A percentile compares a stretch with the other conserved stretches of the same genome.
Conservation (phyloP, 2,797 vertebrate species). For the Danio choprae region DNA sequence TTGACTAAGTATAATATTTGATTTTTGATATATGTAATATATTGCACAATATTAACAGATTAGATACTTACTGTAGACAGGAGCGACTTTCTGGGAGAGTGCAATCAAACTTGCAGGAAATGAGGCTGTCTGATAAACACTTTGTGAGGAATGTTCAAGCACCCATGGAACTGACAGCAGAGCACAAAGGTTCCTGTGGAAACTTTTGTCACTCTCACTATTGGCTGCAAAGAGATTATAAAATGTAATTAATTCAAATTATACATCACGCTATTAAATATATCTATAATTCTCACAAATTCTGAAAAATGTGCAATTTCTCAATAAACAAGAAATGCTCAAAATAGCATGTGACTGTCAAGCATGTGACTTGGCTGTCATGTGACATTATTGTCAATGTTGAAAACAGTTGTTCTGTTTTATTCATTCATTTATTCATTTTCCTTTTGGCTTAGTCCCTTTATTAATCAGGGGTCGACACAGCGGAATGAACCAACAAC, state of each 20-base stretch:
- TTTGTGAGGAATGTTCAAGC: conserved; percentile 76
- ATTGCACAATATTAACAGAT: not conserved
- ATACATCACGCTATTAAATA: not conserved
- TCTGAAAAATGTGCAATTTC: not conserved
- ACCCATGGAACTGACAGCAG: conserved; percentile 94
- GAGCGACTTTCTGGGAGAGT: conserved; percentile 80
- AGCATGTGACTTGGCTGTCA: not conserved
- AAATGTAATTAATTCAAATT: not conserved
- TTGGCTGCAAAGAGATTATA: conserved; percentile 72
- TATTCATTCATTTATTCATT: no score
- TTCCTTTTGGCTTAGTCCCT: no score
- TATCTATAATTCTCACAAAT: not conserved
- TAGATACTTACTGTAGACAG: conserved; percentile 84
- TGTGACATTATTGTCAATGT: not conserved
- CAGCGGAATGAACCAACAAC: no score
- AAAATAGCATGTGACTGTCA: no score
- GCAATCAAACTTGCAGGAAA: conserved; percentile 78
- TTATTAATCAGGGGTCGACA: no score
- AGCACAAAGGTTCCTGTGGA: conserved; percentile 82
- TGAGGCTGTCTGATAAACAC: conserved; percentile 75
- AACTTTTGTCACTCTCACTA: conserved; percentile 72
- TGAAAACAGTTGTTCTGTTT: not conserved
- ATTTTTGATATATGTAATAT: not conserved
- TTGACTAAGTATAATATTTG: not conserved
- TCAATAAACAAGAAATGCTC: not conserved